Evolutionary conservation across 1,140 invertebrate genomes (phyloP).

Genomic region (Meloidogyne hapla): DNA sequence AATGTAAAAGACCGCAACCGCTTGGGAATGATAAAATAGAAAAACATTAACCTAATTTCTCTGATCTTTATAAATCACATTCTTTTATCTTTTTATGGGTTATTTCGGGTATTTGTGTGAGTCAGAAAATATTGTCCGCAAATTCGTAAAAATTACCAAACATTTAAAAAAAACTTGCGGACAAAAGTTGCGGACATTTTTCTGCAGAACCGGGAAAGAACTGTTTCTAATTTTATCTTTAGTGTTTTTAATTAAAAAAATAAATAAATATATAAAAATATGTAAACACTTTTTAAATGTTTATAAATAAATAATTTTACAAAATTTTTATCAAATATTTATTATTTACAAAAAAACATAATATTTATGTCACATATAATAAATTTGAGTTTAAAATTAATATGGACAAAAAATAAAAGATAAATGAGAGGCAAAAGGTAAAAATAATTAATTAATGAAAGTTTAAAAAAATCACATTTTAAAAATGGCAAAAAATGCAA

Average conservation of each 20-base stretch:
- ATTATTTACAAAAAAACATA: neutral
- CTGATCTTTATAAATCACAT: too few species aligned
- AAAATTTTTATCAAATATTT: neutral
- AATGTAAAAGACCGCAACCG: too few species aligned
- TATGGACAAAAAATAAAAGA: neutral
- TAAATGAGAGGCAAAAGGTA: neutral
- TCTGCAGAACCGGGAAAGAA: too few species aligned
- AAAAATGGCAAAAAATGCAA: neutral
- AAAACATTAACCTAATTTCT: too few species aligned
- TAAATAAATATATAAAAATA: neutral
- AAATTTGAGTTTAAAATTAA: neutral
- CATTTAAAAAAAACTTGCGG: too few species aligned
- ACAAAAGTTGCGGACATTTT: too few species aligned
- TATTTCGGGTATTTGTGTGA: too few species aligned
- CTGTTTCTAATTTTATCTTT: too few species aligned
- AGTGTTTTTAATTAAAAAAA: neutral
- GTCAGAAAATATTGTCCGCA: too few species aligned
- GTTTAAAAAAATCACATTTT: conserved; percentile 7
- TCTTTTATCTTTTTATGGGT: too few species aligned
- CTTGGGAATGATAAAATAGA: too few species aligned
- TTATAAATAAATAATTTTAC: neutral
- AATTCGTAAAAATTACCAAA: too few species aligned
- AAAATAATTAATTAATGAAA: neutral
- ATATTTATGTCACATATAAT: neutral
- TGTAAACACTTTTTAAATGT: neutral